phyloP scores from a whole-genome alignment of 2,797 vertebrate species.

The Dipus sagitta region DNA sequence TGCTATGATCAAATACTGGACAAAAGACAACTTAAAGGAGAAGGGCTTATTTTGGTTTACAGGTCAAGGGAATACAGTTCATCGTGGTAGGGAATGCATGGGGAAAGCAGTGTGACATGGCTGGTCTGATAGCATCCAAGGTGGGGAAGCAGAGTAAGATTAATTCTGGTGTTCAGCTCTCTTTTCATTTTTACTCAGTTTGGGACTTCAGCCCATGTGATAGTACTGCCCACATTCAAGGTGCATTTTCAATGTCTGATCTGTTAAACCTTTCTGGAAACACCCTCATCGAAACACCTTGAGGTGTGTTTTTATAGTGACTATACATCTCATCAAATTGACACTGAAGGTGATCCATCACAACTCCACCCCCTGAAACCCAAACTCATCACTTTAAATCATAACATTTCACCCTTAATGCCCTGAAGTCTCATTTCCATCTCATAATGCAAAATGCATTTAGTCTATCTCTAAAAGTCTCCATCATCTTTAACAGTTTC shows the following conservation, averaged over 20 bases:
- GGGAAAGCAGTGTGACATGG: no score
- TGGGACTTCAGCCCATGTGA: not conserved
- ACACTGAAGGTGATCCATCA: no score
- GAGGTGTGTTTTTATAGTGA: not conserved
- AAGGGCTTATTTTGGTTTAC: not conserved
- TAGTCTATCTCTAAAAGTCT: no score
- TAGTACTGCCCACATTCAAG: not conserved
- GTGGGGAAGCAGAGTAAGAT: not conserved
- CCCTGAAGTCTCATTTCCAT: no score
- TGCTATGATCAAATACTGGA: not conserved
- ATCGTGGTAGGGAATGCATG: not conserved
- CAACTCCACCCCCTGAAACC: no score
- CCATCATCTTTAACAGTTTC: no score
- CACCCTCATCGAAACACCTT: not conserved
- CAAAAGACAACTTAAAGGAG: not conserved
- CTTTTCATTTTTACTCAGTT: no score
- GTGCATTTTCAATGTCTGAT: not conserved
- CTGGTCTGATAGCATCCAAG: no score
- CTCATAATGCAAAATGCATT: no score
- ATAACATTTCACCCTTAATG: no score
- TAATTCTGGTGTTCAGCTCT: not conserved
- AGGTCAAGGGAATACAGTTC: not conserved
- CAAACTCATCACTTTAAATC: no score
- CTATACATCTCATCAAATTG: no score
- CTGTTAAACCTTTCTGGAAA: not conserved